Evolutionary conservation across 2,113 vertebrate species (phyloP).

Genomic region (Thymallus thymallus): DNA sequence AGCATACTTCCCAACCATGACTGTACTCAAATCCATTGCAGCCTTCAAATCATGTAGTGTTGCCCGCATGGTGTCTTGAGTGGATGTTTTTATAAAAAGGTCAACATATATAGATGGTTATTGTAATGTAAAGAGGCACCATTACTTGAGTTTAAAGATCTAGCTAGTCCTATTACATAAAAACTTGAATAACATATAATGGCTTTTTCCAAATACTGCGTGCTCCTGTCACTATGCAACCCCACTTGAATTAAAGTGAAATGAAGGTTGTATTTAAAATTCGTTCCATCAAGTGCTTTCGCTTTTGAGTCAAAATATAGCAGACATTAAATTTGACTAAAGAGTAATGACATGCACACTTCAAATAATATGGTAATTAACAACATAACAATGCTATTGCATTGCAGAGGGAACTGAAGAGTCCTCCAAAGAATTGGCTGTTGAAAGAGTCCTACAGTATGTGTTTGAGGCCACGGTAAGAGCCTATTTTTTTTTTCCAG

Average conservation of each 20-base stretch:
- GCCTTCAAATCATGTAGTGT: too few relatives aligned
- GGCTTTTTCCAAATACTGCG: neutral
- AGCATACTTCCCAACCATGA: too few relatives aligned
- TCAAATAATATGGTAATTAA: slow-evolving; percentile 29
- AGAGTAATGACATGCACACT: slow-evolving; percentile 30
- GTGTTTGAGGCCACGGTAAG: neutral
- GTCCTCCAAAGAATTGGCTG: slow-evolving; percentile 18
- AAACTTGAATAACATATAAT: slow-evolving; percentile 19
- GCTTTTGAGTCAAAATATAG: slow-evolving; percentile 26
- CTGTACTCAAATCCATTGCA: too few relatives aligned
- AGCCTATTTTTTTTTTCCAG: slow-evolving; percentile 19
- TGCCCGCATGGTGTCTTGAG: too few relatives aligned
- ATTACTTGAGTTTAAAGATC: too few relatives aligned
- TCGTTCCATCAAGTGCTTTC: slow-evolving; percentile 4
- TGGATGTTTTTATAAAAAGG: too few relatives aligned
- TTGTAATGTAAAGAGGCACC: too few relatives aligned
- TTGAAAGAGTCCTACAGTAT: slow-evolving; percentile 32
- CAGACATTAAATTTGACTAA: slow-evolving; percentile 26
- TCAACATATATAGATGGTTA: neutral
- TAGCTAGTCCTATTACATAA: neutral
- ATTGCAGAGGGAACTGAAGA: slow-evolving; percentile 30
- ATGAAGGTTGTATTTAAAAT: slow-evolving; percentile 7
- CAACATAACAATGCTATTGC: slow-evolving; percentile 14
- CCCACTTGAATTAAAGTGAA: neutral
- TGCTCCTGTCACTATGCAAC: neutral